phyloP scores from a whole-genome alignment of 30 jellyfish, hydroid and myxozoan genomes.

The Sanderia malayensis region DNA sequence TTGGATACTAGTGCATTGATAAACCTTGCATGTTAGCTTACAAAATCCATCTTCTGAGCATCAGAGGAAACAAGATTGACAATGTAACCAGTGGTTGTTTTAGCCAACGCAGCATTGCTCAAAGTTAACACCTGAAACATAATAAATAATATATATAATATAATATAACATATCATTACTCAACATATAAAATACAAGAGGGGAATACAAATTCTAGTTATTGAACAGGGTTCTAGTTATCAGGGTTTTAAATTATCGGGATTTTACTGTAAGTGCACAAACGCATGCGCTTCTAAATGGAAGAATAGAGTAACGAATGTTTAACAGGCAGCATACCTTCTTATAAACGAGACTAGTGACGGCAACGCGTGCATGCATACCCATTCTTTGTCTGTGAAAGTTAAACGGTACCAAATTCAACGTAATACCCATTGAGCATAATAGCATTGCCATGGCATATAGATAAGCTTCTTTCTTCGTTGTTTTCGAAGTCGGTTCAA shows the following conservation, averaged over 20 bases:
- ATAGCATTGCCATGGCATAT: conserved; percentile 69
- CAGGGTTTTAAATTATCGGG: too few species aligned
- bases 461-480: conserved; percentile 59
- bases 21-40: conserved; percentile 13
- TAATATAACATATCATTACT: too few species aligned
- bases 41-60: conserved; percentile 73
- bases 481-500: conserved; percentile 36
- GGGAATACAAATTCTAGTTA: too few species aligned
- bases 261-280: too few species aligned
- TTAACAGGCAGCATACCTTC: conserved; percentile 45
- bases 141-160: too few species aligned
- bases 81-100: conserved; percentile 77
- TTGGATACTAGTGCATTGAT: too few species aligned
- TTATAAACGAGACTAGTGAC: conserved; percentile 73
- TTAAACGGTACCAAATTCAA: conserved; percentile 54
- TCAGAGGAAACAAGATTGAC: conserved; percentile 79
- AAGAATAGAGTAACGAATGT: background rate
- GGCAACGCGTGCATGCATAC: conserved; percentile 76
- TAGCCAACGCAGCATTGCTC: conserved; percentile 63
- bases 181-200: too few species aligned
- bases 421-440: conserved; percentile 59
- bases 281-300: too few species aligned
- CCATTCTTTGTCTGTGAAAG: conserved; percentile 50
- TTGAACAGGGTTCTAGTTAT: too few species aligned
- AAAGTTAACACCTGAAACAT: conserved; percentile 56